Evolutionary conservation across 2,113 vertebrate species (phyloP).

Genomic region (Asarcornis scutulata): DNA sequence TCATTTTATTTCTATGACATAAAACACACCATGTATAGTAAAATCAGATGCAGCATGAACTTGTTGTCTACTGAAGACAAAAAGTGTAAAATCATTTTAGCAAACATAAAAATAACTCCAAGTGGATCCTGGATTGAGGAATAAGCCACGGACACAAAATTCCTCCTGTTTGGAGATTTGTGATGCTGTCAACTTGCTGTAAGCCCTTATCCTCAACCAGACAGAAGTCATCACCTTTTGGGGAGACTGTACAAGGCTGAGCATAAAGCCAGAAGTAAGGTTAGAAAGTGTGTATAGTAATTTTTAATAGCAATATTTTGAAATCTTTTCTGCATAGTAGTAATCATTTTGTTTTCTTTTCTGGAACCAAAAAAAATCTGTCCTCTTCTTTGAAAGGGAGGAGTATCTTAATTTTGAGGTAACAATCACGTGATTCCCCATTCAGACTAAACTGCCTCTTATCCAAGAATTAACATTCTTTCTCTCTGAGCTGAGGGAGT

Average conservation of each 20-base stretch:
- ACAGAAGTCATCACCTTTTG: too few relatives aligned
- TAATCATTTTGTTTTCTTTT: not conserved
- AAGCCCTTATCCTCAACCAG: not conserved
- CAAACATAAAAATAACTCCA: not conserved
- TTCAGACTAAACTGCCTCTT: not conserved
- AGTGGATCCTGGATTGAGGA: not conserved
- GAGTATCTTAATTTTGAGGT: not conserved
- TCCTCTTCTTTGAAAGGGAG: not conserved
- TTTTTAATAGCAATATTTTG: not conserved
- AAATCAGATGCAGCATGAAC: not conserved
- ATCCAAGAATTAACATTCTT: not conserved
- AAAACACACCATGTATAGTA: not conserved
- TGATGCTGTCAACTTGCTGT: not conserved
- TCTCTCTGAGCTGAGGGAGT: not conserved
- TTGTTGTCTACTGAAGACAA: not conserved
- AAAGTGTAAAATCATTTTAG: not conserved
- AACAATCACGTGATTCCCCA: not conserved
- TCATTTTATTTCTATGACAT: not conserved
- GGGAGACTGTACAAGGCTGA: not conserved
- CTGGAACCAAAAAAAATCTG: not conserved
- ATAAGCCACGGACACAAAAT: not conserved
- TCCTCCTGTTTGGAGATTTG: not conserved
- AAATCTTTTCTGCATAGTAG: not conserved
- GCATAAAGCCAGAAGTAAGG: not conserved
- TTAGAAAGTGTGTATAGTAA: not conserved